Evolutionary conservation across 1,140 invertebrate species (phyloP).

Genomic region (Euura lappo): DNA sequence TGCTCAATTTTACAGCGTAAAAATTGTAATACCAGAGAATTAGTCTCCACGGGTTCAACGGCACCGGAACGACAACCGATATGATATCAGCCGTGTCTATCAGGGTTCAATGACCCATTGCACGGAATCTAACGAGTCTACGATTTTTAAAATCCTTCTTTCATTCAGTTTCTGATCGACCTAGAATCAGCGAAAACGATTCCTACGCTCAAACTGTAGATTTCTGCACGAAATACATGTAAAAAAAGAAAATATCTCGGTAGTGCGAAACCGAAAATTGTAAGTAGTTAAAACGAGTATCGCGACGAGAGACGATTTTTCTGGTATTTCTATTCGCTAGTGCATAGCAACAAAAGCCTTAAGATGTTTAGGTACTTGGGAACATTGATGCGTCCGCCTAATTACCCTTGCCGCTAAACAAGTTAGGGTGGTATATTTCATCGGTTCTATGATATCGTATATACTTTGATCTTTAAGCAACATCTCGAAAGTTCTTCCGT

Average conservation of each 20-base stretch:
- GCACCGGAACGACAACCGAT: not conserved
- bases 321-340: slow-evolving; percentile 37
- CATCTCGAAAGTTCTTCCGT: slow-evolving; percentile 78
- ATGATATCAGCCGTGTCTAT: not conserved
- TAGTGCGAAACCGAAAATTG: not conserved
- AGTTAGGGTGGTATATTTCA: slow-evolving; percentile 79
- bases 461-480: slow-evolving; percentile 68
- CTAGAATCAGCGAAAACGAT: not conserved
- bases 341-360: slow-evolving; percentile 63
- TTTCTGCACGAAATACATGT: not conserved
- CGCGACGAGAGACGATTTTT: not conserved
- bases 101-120: no score
- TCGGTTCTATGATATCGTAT: slow-evolving; percentile 74
- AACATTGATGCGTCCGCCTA: slow-evolving; percentile 46
- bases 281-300: not conserved
- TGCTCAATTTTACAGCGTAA: not conserved
- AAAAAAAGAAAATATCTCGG: not conserved
- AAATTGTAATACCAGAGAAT: not conserved
- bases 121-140: no score
- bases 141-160: not conserved
- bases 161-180: not conserved
- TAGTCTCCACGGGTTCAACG: not conserved
- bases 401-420: slow-evolving; percentile 83
- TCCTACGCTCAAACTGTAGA: not conserved
- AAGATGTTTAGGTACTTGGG: slow-evolving; percentile 66